Percentiles rank a stretch among this genome's conserved stretches.
These are phyloP conservation scores for Anoplius nigerrimus DNA, from an alignment of 2,888 invertebrate genomes.

Conservation along the genomic window DNA sequence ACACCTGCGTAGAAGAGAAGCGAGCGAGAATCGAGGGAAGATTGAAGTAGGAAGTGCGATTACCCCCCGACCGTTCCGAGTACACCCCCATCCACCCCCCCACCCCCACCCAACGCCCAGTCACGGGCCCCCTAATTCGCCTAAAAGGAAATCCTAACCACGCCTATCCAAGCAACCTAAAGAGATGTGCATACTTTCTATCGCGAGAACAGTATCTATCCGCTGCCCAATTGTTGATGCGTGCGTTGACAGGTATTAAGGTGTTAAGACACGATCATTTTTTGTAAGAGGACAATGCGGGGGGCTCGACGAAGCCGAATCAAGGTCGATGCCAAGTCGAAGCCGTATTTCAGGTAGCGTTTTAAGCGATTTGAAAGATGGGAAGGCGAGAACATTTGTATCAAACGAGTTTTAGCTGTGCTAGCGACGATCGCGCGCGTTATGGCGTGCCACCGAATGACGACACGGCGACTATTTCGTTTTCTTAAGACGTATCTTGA, in stretches of 20 bases:
- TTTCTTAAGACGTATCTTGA: slow-evolving; percentile 68
- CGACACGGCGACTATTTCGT: slow-evolving; percentile 57
- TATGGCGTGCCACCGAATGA: slow-evolving; percentile 48
- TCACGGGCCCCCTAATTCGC: too few species aligned
- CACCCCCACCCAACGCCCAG: too few species aligned
- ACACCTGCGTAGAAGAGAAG: neutral
- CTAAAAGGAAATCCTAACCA: too few species aligned
- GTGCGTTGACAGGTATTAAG: slow-evolving; percentile 2
- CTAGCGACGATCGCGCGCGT: slow-evolving; percentile 33
- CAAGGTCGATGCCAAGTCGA: slow-evolving; percentile 7
- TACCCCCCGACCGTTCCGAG: neutral
- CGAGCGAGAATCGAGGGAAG: neutral
- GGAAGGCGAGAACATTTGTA: slow-evolving; percentile 55
- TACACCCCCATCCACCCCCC: too few species aligned
- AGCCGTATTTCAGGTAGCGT: slow-evolving; percentile 40
- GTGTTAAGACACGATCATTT: neutral
- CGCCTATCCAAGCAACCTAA: neutral
- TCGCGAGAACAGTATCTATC: neutral
- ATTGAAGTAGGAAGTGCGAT: slow-evolving; percentile 11
- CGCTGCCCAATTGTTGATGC: slow-evolving; percentile 19
- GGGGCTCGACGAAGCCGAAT: too few species aligned
- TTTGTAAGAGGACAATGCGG: neutral
- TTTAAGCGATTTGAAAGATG: slow-evolving; percentile 48
- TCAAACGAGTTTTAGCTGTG: slow-evolving; percentile 41
- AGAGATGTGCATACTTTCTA: slow-evolving; percentile 3